Conservation (phyloP, 2,797 vertebrate species). For the Scyliorhinus canicula region DNA sequence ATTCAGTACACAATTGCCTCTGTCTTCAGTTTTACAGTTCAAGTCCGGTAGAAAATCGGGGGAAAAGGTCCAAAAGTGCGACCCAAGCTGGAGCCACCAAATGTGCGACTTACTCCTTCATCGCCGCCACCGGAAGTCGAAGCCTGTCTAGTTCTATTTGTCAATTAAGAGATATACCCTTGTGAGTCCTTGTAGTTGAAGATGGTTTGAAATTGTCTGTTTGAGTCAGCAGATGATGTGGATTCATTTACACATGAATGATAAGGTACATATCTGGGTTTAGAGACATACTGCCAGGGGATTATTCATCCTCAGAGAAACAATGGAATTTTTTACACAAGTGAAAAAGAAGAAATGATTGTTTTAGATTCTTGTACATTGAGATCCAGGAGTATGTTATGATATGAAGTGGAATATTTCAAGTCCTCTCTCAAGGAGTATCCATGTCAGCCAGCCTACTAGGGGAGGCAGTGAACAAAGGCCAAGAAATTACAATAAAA, state of each 20-base stretch:
- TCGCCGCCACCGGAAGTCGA: too few relatives aligned
- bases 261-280: not conserved
- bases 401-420: not conserved
- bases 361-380: not conserved
- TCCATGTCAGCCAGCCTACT: not conserved
- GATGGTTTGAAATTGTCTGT: not conserved
- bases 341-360: not conserved
- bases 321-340: not conserved
- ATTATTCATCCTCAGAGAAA: not conserved
- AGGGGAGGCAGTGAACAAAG: not conserved
- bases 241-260: conserved; percentile 8
- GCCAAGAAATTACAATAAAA: not conserved
- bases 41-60: too few relatives aligned
- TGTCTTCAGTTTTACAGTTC: too few relatives aligned
- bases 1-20: too few relatives aligned
- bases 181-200: not conserved
- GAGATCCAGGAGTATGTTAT: not conserved
- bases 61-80: too few relatives aligned
- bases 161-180: not conserved
- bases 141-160: too few relatives aligned
- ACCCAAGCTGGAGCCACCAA: too few relatives aligned
- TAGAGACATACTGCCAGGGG: not conserved
- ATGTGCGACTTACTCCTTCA: too few relatives aligned
- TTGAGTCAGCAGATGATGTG: not conserved
- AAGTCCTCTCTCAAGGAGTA: not conserved